Conservation (phyloP, 2,113 vertebrate species). For the Notiomystis cincta region DNA sequence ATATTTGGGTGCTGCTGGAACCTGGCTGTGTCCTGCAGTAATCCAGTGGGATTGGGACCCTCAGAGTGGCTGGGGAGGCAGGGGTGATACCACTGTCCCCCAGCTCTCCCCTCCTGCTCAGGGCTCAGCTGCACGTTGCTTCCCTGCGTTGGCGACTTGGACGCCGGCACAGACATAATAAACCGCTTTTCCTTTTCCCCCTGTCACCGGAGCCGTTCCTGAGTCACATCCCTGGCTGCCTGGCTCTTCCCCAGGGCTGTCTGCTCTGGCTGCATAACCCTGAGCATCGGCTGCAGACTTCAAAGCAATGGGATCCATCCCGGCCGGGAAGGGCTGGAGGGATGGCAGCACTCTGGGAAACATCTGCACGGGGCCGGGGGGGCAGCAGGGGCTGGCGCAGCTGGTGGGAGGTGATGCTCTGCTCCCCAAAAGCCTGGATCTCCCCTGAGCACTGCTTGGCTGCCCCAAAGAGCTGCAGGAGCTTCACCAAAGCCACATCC, state of each 20-base stretch:
- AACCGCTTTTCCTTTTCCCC: conserved; percentile 34
- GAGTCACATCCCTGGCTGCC: neutral
- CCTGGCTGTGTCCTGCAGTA: neutral
- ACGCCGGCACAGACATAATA: neutral
- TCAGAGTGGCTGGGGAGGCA: neutral
- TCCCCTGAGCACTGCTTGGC: neutral
- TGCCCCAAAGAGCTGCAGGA: neutral
- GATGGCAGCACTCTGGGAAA: neutral
- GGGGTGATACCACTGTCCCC: neutral
- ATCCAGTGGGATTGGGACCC: neutral
- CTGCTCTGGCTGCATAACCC: neutral
- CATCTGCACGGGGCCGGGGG: neutral
- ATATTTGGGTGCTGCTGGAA: neutral
- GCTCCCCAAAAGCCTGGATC: neutral
- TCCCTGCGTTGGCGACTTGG: neutral
- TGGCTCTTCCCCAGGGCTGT: conserved; percentile 15
- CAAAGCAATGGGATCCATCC: neutral
- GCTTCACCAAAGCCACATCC: neutral
- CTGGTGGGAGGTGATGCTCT: neutral
- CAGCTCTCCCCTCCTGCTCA: neutral
- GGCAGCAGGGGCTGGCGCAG: rapidly evolving
- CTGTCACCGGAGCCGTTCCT: neutral
- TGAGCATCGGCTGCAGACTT: neutral
- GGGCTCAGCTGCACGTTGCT: neutral
- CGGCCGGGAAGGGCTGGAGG: neutral